Evolutionary conservation across 2,113 vertebrate species (phyloP).

Genomic region (Tragelaphus scriptus): DNA sequence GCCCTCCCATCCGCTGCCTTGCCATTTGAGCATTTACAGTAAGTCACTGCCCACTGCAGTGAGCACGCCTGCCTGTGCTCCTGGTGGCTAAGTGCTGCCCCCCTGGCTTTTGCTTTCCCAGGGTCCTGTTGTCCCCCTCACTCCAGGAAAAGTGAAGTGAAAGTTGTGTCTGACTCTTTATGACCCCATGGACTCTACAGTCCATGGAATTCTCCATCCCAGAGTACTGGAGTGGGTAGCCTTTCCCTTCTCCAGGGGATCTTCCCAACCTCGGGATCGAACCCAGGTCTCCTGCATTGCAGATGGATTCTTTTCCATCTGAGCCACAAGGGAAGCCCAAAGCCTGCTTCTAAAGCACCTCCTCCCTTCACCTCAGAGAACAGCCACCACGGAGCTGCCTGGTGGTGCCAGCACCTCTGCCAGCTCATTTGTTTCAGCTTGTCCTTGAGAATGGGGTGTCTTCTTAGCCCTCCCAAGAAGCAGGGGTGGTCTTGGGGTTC

Average conservation of each 20-base stretch:
- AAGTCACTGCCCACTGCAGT: not conserved
- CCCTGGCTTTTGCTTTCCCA: not conserved
- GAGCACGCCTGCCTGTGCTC: not conserved
- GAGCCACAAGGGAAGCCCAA: not conserved
- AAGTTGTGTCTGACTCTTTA: not conserved
- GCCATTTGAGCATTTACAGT: not conserved
- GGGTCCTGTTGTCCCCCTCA: not conserved
- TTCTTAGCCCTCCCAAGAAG: not conserved
- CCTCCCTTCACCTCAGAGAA: not conserved
- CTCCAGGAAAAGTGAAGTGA: not conserved
- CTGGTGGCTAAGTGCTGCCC: not conserved
- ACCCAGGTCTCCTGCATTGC: not conserved
- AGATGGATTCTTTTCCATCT: not conserved
- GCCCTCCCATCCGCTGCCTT: not conserved
- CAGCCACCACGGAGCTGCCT: not conserved
- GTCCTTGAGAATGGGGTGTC: not conserved
- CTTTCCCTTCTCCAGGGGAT: not conserved
- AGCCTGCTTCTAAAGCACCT: not conserved
- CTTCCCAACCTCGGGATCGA: not conserved
- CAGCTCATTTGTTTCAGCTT: not conserved
- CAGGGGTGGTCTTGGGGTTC: not conserved
- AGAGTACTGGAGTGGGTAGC: not conserved
- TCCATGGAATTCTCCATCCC: not conserved
- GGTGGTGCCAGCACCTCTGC: not conserved
- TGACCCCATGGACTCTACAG: not conserved